phyloP scores from a whole-genome alignment of 1,140 invertebrate species.

The Caenorhabditis inopinata region DNA sequence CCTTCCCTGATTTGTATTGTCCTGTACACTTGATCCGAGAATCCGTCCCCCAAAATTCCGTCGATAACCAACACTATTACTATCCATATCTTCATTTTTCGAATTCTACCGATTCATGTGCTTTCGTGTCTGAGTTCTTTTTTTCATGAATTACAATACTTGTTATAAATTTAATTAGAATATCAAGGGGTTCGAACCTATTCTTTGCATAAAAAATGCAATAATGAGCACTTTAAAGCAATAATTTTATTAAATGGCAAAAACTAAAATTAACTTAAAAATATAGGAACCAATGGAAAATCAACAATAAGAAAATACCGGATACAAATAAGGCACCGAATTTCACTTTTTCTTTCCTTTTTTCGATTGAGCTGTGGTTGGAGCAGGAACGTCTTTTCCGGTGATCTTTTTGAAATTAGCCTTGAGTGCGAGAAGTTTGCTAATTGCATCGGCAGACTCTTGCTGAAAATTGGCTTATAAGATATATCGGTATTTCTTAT shows the following conservation, averaged over 20 bases:
- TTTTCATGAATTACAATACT: too few relatives aligned
- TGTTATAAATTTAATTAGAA: too few relatives aligned
- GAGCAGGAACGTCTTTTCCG: constrained; percentile 43
- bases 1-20: not conserved
- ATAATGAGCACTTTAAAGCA: too few relatives aligned
- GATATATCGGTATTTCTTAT: too few relatives aligned
- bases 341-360: constrained; percentile 15
- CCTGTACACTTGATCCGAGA: constrained; percentile 10
- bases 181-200: too few relatives aligned
- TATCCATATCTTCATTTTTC: not conserved
- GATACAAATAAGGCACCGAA: not conserved
- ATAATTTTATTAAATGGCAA: too few relatives aligned
- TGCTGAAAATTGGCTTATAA: not conserved
- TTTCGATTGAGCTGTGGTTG: not conserved
- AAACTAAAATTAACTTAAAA: not conserved
- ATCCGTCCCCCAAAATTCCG: not conserved
- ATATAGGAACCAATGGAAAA: not conserved
- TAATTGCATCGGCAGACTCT: constrained; percentile 39
- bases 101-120: not conserved
- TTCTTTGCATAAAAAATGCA: too few relatives aligned
- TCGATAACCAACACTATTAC: not conserved
- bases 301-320: not conserved
- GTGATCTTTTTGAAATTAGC: constrained; percentile 44
- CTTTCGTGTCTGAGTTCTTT: not conserved
- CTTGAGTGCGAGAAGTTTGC: constrained; percentile 48